Conservation (phyloP, 1,140 invertebrate genomes). For the Leucophenga varia region DNA sequence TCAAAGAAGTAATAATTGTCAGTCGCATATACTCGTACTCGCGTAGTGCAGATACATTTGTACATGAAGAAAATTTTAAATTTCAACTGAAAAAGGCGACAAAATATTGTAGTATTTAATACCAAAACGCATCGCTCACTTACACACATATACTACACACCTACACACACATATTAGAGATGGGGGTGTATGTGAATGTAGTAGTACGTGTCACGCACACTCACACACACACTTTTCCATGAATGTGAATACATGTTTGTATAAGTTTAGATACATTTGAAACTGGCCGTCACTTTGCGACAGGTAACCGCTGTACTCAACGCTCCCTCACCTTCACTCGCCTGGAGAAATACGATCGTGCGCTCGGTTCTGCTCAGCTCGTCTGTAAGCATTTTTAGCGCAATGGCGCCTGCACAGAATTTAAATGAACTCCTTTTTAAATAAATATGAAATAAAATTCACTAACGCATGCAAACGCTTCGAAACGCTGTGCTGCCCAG, state of each 20-base stretch:
- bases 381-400: conserved; percentile 33
- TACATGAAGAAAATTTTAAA: too few species aligned
- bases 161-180: conserved; percentile 22
- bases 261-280: too few species aligned
- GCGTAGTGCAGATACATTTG: too few species aligned
- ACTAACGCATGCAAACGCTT: conserved; percentile 26
- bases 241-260: too few species aligned
- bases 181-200: conserved; percentile 27
- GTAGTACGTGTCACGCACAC: background rate
- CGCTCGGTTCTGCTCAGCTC: too few species aligned
- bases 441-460: conserved; percentile 45
- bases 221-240: conserved; percentile 14
- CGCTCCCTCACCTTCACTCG: too few species aligned
- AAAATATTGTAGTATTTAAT: too few species aligned
- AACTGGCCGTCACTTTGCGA: conserved; percentile 18
- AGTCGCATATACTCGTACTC: conserved; percentile 18
- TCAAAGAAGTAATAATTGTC: conserved; percentile 53
- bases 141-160: conserved; percentile 9
- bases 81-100: too few species aligned
- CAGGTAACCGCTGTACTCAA: conserved; percentile 31
- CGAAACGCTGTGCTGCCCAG: background rate
- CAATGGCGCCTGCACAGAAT: conserved; percentile 40
- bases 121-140: conserved; percentile 10
- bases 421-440: conserved; percentile 50
- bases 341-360: too few species aligned